These are phyloP conservation scores for Hyles vespertilio DNA, from an alignment of 1,140 invertebrate genomes.

Conservation along the genomic window DNA sequence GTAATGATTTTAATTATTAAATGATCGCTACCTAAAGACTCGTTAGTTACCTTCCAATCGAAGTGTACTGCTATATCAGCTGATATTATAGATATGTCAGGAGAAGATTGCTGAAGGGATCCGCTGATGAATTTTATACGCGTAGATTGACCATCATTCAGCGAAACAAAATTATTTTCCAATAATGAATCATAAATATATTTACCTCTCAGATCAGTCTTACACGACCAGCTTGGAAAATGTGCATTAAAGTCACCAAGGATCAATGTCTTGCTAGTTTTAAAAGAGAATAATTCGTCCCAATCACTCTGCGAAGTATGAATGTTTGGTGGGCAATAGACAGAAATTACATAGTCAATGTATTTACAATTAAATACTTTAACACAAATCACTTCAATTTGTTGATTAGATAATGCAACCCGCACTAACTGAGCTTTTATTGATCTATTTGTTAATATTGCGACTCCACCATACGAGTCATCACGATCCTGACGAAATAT, in stretches of 20 bases:
- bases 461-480: constrained; percentile 32
- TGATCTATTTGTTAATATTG: constrained; percentile 13
- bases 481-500: constrained; percentile 25
- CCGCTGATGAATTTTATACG: constrained; percentile 17
- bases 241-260: constrained; percentile 25
- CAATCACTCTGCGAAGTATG: constrained; percentile 12
- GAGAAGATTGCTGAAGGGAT: constrained; percentile 14
- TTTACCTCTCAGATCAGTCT: constrained; percentile 17
- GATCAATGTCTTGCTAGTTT: constrained; percentile 10
- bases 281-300: constrained; percentile 14
- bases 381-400: constrained; percentile 7
- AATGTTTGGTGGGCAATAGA: constrained; percentile 16
- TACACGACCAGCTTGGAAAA: constrained; percentile 20
- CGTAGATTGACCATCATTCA: constrained; percentile 20
- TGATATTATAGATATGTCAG: constrained; percentile 21
- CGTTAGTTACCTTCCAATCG: constrained; percentile 18
- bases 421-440: neutral
- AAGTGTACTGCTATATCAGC: constrained; percentile 11
- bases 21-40: constrained; percentile 10
- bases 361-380: constrained; percentile 12
- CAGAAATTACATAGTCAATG: constrained; percentile 14
- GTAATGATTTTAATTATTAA: constrained; percentile 15
- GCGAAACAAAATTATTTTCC: constrained; percentile 13
- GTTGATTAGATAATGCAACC: neutral
- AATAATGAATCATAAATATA: constrained; percentile 17